These are phyloP conservation scores for Leucozona laternaria DNA, from an alignment of 2,888 invertebrate genomes.

Conservation along the genomic window DNA sequence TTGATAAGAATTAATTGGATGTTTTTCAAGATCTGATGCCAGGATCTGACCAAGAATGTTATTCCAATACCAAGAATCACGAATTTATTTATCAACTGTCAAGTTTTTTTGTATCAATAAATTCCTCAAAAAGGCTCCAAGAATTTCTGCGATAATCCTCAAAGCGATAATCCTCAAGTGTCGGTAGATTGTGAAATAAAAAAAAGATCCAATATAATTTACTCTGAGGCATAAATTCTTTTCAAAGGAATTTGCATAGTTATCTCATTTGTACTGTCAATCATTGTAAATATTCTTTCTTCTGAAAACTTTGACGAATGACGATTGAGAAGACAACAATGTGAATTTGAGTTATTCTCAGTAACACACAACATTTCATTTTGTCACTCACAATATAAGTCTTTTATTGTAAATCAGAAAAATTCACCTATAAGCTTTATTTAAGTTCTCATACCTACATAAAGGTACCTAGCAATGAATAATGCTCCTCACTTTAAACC, in stretches of 20 bases:
- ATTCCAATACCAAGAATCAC: background rate
- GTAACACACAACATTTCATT: slow-evolving; percentile 26
- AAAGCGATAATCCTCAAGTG: background rate
- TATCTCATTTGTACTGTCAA: slow-evolving; percentile 23
- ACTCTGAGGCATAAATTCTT: background rate
- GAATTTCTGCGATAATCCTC: background rate
- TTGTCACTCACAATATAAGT: slow-evolving; percentile 24
- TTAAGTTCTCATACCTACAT: slow-evolving; percentile 2
- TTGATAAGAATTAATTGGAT: background rate
- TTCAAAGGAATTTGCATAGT: background rate
- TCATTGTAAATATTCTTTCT: background rate
- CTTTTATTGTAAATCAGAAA: slow-evolving; percentile 24
- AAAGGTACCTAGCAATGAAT: slow-evolving; percentile 2
- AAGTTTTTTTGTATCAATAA: slow-evolving; percentile 13
- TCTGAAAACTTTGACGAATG: slow-evolving; percentile 12
- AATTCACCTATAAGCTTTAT: slow-evolving; percentile 2
- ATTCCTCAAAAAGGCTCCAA: background rate
- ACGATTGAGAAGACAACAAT: slow-evolving; percentile 4
- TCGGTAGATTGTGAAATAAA: background rate
- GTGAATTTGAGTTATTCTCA: slow-evolving; percentile 20
- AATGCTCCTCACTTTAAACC: background rate
- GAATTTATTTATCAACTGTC: slow-evolving; percentile 5
- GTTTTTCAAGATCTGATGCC: background rate
- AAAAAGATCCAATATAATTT: background rate
- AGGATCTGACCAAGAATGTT: background rate